phyloP scores from a whole-genome alignment of 2,888 invertebrate species.

The Ormyrus labotus region DNA sequence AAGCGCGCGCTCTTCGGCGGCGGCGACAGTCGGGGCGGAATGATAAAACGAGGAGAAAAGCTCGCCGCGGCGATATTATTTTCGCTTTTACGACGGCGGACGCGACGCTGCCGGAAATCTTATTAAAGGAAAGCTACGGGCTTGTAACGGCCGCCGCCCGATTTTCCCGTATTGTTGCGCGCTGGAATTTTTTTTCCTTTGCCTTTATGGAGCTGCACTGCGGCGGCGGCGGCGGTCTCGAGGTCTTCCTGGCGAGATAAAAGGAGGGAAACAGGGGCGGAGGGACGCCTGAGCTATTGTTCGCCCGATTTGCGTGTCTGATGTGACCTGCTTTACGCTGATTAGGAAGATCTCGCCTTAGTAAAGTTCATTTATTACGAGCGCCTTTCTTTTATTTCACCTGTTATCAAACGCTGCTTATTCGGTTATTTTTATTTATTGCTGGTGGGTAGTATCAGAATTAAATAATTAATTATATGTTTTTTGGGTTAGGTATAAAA shows the following conservation, averaged over 20 bases:
- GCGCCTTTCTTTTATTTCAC: no score
- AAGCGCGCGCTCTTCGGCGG: not conserved
- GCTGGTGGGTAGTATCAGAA: no score
- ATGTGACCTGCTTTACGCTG: no score
- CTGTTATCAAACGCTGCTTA: no score
- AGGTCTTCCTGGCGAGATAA: not conserved
- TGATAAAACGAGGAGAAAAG: not conserved
- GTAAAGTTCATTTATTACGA: no score
- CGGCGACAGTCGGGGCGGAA: not conserved
- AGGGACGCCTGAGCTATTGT: no score
- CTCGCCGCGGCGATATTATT: slow-evolving; percentile 31
- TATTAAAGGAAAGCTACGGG: slow-evolving; percentile 26
- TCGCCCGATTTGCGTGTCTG: no score
- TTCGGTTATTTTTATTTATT: no score
- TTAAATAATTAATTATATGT: no score
- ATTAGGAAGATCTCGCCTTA: no score
- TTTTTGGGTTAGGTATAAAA: no score
- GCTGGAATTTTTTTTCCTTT: not conserved
- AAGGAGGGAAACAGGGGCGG: not conserved
- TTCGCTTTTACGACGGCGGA: slow-evolving; percentile 35
- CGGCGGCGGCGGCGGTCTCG: not conserved
- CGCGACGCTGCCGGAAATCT: slow-evolving; percentile 15
- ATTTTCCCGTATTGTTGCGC: not conserved
- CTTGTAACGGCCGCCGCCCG: slow-evolving; percentile 7
- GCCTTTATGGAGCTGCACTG: not conserved